These are phyloP conservation scores for Drosophila ohnishii DNA, from an alignment of 1,140 invertebrate species.

Conservation along the genomic window DNA sequence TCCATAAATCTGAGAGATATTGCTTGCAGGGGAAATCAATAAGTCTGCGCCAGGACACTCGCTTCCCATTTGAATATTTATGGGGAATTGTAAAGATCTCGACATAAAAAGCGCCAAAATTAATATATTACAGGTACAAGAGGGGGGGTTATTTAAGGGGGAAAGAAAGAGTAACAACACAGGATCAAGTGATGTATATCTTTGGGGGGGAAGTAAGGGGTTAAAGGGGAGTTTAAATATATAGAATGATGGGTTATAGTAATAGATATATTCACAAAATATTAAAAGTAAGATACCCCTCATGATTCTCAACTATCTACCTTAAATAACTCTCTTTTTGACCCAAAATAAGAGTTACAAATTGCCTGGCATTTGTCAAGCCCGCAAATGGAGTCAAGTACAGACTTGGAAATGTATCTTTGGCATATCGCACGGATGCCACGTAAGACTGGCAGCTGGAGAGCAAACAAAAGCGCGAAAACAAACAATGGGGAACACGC, in stretches of 20 bases:
- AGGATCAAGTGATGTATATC: background rate
- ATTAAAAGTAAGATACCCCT: background rate
- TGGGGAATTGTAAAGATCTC: conserved; percentile 27
- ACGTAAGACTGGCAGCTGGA: conserved; percentile 57
- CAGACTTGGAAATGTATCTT: conserved; percentile 40
- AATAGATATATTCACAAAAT: background rate
- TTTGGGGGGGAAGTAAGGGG: background rate
- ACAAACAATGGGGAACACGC: conserved; percentile 29
- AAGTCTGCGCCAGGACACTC: conserved; percentile 14
- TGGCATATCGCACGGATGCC: conserved; percentile 43
- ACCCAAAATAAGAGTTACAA: conserved; percentile 21
- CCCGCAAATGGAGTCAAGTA: conserved; percentile 40
- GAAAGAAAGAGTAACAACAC: background rate
- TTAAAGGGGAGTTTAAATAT: background rate
- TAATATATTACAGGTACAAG: conserved; percentile 57
- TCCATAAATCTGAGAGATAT: conserved; percentile 69
- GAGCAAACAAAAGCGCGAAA: conserved; percentile 43
- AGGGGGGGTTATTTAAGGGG: background rate
- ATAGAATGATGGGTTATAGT: background rate
- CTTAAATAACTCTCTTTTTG: conserved; percentile 13
- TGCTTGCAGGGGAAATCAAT: conserved; percentile 58
- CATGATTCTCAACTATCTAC: background rate
- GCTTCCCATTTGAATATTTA: conserved; percentile 67
- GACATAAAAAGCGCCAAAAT: conserved; percentile 74
- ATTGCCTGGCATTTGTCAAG: conserved; percentile 48